phyloP scores from a whole-genome alignment of 2,888 invertebrate genomes.

The Dioctria rufipes region DNA sequence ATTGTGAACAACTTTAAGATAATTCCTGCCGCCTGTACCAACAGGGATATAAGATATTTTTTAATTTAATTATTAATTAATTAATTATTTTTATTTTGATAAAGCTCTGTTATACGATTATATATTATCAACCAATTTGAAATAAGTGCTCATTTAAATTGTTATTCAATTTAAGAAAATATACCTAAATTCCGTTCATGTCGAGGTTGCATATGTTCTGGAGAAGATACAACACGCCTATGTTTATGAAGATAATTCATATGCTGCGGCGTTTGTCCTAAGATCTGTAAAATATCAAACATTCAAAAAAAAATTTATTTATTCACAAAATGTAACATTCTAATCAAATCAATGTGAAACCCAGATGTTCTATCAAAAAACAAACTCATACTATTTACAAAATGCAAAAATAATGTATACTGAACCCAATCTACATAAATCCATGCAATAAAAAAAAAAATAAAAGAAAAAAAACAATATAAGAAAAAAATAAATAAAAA shows the following conservation, averaged over 20 bases:
- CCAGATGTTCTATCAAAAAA: conserved; percentile 21
- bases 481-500: background rate
- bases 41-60: no score
- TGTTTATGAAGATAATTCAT: conserved; percentile 68
- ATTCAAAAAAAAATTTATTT: background rate
- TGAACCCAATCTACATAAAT: conserved; percentile 18
- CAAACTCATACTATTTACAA: conserved; percentile 28
- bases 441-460: conserved; percentile 39
- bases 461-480: conserved; percentile 21
- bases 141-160: no score
- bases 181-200: conserved; percentile 66
- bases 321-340: background rate
- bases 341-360: conserved; percentile 10
- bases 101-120: no score
- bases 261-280: conserved; percentile 68
- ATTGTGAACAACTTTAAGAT: no score
- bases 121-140: no score
- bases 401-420: conserved; percentile 24
- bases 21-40: no score
- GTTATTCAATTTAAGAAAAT: background rate
- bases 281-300: conserved; percentile 63
- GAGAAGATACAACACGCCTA: conserved; percentile 70
- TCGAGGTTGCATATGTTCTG: conserved; percentile 69
- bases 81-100: no score
- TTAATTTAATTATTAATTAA: no score